Evolutionary conservation across 1,140 invertebrate genomes (phyloP).

Genomic region (Rhynchophorus ferrugineus): DNA sequence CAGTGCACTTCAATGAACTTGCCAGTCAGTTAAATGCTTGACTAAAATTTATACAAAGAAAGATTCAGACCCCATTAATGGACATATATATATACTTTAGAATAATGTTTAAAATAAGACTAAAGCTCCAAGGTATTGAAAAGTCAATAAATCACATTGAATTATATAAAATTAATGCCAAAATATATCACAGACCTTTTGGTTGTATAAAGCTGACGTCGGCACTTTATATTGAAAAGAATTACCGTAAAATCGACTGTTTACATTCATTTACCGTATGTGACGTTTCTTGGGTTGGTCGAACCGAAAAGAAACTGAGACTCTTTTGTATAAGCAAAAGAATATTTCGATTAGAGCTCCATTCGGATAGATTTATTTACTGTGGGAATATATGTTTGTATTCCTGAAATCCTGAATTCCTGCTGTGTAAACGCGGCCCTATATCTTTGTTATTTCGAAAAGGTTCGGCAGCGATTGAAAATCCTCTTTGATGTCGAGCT

Average conservation of each 20-base stretch:
- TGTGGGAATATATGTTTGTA: constrained; percentile 22
- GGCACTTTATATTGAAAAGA: constrained; percentile 4
- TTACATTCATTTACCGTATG: constrained; percentile 12
- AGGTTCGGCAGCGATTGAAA: constrained; percentile 6
- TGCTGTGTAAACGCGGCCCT: constrained; percentile 7
- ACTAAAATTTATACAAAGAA: too few relatives aligned
- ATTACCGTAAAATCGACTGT: constrained; percentile 12
- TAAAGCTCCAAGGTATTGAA: too few relatives aligned
- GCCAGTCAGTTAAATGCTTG: too few relatives aligned
- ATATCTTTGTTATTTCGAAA: constrained; percentile 17
- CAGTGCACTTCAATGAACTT: too few relatives aligned
- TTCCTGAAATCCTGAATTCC: constrained; percentile 17
- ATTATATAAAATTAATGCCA: too few relatives aligned
- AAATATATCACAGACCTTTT: too few relatives aligned
- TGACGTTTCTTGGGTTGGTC: constrained; percentile 3
- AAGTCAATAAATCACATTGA: too few relatives aligned
- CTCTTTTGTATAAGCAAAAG: constrained; percentile 11
- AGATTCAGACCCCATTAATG: too few relatives aligned
- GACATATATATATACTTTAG: too few relatives aligned
- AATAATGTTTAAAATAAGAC: too few relatives aligned
- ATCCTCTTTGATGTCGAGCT: constrained; percentile 19
- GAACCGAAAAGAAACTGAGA: background rate
- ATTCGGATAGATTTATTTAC: constrained; percentile 21
- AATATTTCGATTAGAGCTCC: constrained; percentile 13
- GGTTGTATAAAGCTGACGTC: too few relatives aligned